Percentiles rank a stretch among this genome's conserved stretches.
These are phyloP conservation scores for Taenaris catops DNA, from an alignment of 2,888 invertebrate species.

Conservation along the genomic window DNA sequence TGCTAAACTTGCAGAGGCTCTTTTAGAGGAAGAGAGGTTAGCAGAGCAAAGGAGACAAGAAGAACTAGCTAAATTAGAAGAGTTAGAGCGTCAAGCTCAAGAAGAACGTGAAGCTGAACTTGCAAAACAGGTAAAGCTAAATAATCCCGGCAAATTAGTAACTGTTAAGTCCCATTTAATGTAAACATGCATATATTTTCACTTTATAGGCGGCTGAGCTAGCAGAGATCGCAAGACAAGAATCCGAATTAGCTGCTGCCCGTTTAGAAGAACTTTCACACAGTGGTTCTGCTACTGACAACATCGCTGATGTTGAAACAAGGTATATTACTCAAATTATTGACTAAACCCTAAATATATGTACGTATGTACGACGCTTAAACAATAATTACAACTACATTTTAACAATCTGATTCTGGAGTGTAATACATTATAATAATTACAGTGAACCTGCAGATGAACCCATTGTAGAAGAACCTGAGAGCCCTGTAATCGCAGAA, in stretches of 20 bases:
- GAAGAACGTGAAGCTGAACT: slow-evolving; percentile 84
- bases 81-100: slow-evolving; percentile 81
- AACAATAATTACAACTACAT: too few species aligned
- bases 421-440: too few species aligned
- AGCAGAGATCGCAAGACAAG: slow-evolving; percentile 82
- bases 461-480: slow-evolving; percentile 72
- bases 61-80: slow-evolving; percentile 76
- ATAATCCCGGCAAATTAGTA: too few species aligned
- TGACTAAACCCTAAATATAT: too few species aligned
- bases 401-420: too few species aligned
- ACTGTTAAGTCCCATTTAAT: too few species aligned
- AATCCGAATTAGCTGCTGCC: slow-evolving; percentile 79
- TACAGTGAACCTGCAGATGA: slow-evolving; percentile 58
- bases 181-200: too few species aligned
- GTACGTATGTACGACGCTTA: too few species aligned
- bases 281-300: slow-evolving; percentile 58
- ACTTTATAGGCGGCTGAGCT: slow-evolving; percentile 82
- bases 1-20: slow-evolving; percentile 41
- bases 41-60: slow-evolving; percentile 66
- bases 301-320: slow-evolving; percentile 50
- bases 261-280: slow-evolving; percentile 79
- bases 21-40: slow-evolving; percentile 53
- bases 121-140: slow-evolving; percentile 78
- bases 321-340: slow-evolving; percentile 45
- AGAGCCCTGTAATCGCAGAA: slow-evolving; percentile 52